Evolutionary conservation across 1,140 invertebrate genomes (phyloP).

Genomic region (Formica exsecta): DNA sequence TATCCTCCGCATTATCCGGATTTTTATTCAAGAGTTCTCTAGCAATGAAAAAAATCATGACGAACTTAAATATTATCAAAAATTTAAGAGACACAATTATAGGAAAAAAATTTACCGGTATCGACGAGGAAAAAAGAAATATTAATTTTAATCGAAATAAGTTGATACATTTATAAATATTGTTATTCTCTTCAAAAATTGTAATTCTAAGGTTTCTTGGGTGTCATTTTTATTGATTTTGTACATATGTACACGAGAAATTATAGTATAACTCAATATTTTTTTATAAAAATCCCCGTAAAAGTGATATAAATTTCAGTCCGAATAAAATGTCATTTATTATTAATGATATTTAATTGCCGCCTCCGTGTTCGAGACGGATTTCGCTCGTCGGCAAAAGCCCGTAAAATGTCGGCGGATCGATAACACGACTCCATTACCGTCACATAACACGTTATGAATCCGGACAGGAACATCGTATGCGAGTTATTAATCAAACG

Average conservation of each 20-base stretch:
- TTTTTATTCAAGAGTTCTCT: not conserved
- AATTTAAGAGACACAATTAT: not conserved
- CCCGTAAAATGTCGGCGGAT: constrained; percentile 10
- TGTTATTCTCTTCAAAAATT: not conserved
- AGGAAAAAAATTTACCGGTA: not conserved
- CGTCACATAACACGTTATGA: constrained; percentile 26
- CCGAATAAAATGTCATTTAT: constrained; percentile 3
- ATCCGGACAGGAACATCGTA: constrained; percentile 49
- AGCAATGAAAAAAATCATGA: not conserved
- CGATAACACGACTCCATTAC: constrained; percentile 56
- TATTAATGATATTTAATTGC: constrained; percentile 40
- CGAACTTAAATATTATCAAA: not conserved
- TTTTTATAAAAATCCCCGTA: not conserved
- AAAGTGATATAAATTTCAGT: not conserved
- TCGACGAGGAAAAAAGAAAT: not conserved
- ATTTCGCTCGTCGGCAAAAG: not conserved
- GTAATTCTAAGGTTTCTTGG: not conserved
- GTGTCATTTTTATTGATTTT: not conserved
- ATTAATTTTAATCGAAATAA: constrained; percentile 15
- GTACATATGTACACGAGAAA: not conserved
- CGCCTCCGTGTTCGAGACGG: not conserved
- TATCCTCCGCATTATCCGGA: not conserved
- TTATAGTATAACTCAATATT: not conserved
- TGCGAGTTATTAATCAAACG: constrained; percentile 72
- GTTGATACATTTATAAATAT: not conserved